phyloP scores from a whole-genome alignment of 2,797 vertebrate species.

The Taeniopygia guttata region DNA sequence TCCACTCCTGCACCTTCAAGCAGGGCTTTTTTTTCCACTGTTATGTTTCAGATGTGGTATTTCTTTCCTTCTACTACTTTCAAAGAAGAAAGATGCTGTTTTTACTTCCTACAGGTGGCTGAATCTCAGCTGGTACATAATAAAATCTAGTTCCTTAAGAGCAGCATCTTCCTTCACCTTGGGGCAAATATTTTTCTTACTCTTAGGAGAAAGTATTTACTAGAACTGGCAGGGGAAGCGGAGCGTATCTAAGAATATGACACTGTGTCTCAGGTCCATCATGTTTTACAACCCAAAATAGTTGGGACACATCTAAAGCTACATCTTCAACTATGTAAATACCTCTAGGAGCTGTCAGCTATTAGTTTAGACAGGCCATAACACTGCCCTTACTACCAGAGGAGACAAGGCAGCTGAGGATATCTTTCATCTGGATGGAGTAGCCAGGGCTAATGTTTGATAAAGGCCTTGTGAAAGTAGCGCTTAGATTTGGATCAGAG shows the following conservation, averaged over 20 bases:
- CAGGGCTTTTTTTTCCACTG: background rate
- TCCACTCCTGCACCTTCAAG: background rate
- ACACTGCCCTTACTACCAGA: background rate
- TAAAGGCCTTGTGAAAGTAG: constrained; percentile 12
- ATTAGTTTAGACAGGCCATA: constrained; percentile 41
- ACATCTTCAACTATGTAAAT: constrained; percentile 48
- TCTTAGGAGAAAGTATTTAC: constrained; percentile 40
- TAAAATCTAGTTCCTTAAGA: constrained; percentile 52
- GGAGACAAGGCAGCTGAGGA: constrained; percentile 10
- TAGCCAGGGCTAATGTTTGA: background rate
- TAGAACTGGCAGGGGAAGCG: constrained; percentile 57
- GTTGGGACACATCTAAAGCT: constrained; percentile 61
- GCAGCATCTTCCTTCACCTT: constrained; percentile 11
- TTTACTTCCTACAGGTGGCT: constrained; percentile 44
- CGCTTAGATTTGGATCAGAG: background rate
- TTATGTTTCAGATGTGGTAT: background rate
- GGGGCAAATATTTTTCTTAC: constrained; percentile 51
- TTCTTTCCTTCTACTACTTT: constrained; percentile 29
- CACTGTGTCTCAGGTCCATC: constrained; percentile 56
- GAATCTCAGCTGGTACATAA: constrained; percentile 29
- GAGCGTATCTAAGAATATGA: constrained; percentile 50
- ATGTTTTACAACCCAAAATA: constrained; percentile 56
- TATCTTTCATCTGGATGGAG: background rate
- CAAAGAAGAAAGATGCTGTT: constrained; percentile 4
- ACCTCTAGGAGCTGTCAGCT: constrained; percentile 30